Conservation (phyloP, 2,888 invertebrate species). For the Bellardia bayeri region DNA sequence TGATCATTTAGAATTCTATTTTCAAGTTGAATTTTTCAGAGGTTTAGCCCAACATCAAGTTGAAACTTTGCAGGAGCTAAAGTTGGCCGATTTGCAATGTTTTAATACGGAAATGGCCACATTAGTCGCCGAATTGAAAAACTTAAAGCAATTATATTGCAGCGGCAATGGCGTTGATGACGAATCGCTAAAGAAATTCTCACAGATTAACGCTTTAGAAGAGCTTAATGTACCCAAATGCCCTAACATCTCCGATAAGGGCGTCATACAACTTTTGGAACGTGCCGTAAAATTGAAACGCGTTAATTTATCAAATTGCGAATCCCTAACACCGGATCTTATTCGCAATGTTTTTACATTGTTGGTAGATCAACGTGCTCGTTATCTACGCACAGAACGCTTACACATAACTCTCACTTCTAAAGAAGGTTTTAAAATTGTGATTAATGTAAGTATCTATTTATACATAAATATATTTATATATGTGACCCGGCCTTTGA, state of each 20-base stretch:
- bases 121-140: constrained; percentile 14
- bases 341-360: background rate
- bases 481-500: too few relatives aligned
- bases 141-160: constrained; percentile 16
- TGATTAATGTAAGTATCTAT: background rate
- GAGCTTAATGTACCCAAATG: background rate
- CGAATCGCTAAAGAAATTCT: background rate
- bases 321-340: background rate
- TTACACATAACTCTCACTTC: background rate
- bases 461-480: too few relatives aligned
- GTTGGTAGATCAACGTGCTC: background rate
- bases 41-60: constrained; percentile 17
- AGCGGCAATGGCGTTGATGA: constrained; percentile 3
- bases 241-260: background rate
- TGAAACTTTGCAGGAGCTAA: constrained; percentile 41
- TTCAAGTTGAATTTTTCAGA: background rate
- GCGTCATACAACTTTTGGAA: background rate
- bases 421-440: background rate
- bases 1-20: too few relatives aligned
- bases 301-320: background rate
- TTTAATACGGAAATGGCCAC: background rate
- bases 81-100: background rate
- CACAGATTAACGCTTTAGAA: constrained; percentile 11
- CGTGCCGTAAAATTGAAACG: background rate
- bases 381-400: background rate